Base-by-base conservation (phyloP, 2,113 vertebrate genomes). In the Atractosteus spatula region DNA sequence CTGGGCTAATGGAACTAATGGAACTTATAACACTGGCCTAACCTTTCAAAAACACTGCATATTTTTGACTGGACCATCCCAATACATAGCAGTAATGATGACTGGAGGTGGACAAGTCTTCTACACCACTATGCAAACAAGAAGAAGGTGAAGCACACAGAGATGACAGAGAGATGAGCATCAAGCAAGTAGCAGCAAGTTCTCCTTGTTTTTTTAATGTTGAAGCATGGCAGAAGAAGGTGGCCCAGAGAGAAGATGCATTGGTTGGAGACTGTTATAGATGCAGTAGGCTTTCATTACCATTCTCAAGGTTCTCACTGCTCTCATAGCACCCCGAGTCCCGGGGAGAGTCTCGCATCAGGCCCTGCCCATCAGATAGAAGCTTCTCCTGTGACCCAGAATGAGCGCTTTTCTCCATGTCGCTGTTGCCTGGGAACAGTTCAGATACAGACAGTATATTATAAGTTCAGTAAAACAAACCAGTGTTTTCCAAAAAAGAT, bases 301-400 rank as follows among this genome's bases (percentile, higher is more conserved):
- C 97, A 66, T 97, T 97, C 78, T 98, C 96, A 85, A 98, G 89
- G 86, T 97, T 96, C 90, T 99, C 97, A 68, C 91, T 98, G 93
- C 96, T 97, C 86, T 98, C 97, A 0, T 97, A 99, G 92, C 97
- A 99, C 16, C 97, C 97, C 0, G 97, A 99, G 88, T 99, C 97
- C 61, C 97, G 89, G 0, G 97, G 97, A 72, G 96, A 97, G 85
- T 96, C 93, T 43, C 94, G 94, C 0, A 92, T 89, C 76, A 93
- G 84, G 79, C 91, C 89, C 62, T 85, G 93, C 54, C 92, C 91
- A 74, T 96, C 95, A 0, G 92, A 90, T 13, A 96, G 92, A 72
- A 99, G 93, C 87, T 97, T 97, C 86, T 99, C 97, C 89, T 98
- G 96, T 78, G 96, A 97, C 57, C 95, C 95, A 0, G 95, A 94